Conservation (phyloP, 2,113 vertebrate genomes). For the Rhinichthys klamathensis region DNA sequence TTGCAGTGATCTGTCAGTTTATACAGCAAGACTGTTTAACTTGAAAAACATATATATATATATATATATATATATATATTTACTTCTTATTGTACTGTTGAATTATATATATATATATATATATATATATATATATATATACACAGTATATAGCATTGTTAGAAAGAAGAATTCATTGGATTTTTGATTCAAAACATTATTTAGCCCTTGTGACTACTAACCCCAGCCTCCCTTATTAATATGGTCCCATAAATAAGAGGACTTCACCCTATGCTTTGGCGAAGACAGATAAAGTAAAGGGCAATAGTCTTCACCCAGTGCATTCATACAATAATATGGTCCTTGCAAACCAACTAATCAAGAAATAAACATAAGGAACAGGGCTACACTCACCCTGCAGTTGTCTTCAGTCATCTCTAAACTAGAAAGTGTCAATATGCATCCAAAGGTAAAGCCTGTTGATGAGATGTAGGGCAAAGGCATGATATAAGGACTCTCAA, state of each 20-base stretch:
- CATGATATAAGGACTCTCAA: background rate
- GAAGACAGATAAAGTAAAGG: background rate
- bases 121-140: no score
- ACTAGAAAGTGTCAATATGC: background rate
- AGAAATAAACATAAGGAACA: background rate
- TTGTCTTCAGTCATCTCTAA: background rate
- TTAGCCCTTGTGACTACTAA: background rate
- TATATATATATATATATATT: no score
- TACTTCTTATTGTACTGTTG: no score
- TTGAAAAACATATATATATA: no score
- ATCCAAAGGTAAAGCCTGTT: background rate
- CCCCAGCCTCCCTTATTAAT: background rate
- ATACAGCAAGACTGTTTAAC: background rate
- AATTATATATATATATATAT: no score
- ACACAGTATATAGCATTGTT: no score
- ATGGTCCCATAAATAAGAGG: background rate
- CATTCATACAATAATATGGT: no score
- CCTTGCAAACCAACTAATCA: background rate
- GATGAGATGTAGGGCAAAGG: background rate
- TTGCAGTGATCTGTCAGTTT: slow-evolving; percentile 51
- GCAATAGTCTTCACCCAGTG: background rate
- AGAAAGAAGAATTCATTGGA: background rate
- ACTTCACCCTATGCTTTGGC: background rate
- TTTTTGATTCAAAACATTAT: background rate
- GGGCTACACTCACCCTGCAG: background rate